phyloP scores from a whole-genome alignment of 2,888 invertebrate genomes.

The Drosophila kambysellisi region DNA sequence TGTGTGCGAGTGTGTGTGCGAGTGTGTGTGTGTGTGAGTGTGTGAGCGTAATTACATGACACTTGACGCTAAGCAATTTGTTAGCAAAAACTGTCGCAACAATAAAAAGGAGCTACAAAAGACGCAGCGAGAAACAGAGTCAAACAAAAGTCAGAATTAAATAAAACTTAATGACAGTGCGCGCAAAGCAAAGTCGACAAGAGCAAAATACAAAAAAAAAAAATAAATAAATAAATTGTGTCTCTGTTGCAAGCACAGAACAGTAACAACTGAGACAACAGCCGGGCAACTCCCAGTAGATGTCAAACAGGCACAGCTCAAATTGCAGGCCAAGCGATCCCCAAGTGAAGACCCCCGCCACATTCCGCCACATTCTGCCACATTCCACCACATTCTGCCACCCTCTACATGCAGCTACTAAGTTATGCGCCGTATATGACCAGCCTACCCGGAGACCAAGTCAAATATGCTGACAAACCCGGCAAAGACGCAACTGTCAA shows the following conservation, averaged over 20 bases:
- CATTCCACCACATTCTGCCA: no score
- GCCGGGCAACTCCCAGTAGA: slow-evolving; percentile 43
- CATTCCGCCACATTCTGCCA: background rate
- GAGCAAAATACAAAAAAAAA: slow-evolving; percentile 16
- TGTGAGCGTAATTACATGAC: slow-evolving; percentile 83
- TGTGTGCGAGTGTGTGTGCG: slow-evolving; percentile 14
- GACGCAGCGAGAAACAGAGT: slow-evolving; percentile 46
- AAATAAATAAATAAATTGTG: background rate
- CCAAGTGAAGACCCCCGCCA: slow-evolving; percentile 2
- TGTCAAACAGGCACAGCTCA: slow-evolving; percentile 53
- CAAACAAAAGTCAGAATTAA: slow-evolving; percentile 79
- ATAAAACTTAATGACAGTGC: slow-evolving; percentile 81
- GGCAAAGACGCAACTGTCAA: slow-evolving; percentile 66
- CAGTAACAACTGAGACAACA: slow-evolving; percentile 31
- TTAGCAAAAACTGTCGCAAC: slow-evolving; percentile 81
- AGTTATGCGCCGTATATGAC: slow-evolving; percentile 35
- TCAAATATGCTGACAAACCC: slow-evolving; percentile 72
- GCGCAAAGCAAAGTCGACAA: slow-evolving; percentile 39
- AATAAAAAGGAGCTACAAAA: slow-evolving; percentile 72
- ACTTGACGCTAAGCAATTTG: slow-evolving; percentile 85
- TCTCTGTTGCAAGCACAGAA: slow-evolving; percentile 20
- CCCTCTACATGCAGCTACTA: slow-evolving; percentile 42
- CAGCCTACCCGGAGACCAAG: slow-evolving; percentile 46
- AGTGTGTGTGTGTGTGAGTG: slow-evolving; percentile 43
- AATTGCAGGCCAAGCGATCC: slow-evolving; percentile 56